Evolutionary conservation across 1,140 invertebrate genomes (phyloP), one percentile per base, ranked within the genome.

Genomic region (Drosophila tristis): DNA sequence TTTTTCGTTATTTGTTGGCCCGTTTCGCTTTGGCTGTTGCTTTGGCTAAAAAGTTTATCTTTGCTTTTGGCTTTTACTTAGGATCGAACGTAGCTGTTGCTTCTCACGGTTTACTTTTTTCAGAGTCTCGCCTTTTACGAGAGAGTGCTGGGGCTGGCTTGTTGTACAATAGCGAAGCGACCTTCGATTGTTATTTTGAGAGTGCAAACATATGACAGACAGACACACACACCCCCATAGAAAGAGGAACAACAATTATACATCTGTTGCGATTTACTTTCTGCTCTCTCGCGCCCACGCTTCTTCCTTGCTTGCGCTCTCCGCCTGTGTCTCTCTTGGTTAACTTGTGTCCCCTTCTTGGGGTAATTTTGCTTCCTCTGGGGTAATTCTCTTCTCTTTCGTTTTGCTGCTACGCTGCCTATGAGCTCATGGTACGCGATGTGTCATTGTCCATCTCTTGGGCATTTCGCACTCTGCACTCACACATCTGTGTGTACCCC

Each of bases 51-150:
- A 78, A 77, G 66, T 87, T 87, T 85, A 85, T 85, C 80, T 39
- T 13, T 77, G 72, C 80, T 80, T 45, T 71, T 71, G 67, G 67
- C 67, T 71, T 85, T 85, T 86, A 85, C 76, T 85, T 67, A 54
- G 65, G 35, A 39, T 39, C 9, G 35, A 39, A 39, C 35, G 9
- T 35, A 35, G 71, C 74, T 59, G 29, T 45, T 70, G 65, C 84
- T 87, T 87, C 84, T 87, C 84, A 87, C 84, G 84, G 84, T 87
- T 87, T 87, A 87, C 82, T 87, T 87, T 89, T 89, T 78, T 68
- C 61, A 63, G 57, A 74, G 64, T 55, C 26, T 64, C 57, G 67
- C 49, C 62, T 51, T 35, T 67, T 43, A 45, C 15, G 43, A 56
- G 42, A 50, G 42, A 65, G 49, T 54, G 59, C 65, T 74, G 9